Conservation (phyloP, 2,113 vertebrate genomes). For the Fregetta grallaria region DNA sequence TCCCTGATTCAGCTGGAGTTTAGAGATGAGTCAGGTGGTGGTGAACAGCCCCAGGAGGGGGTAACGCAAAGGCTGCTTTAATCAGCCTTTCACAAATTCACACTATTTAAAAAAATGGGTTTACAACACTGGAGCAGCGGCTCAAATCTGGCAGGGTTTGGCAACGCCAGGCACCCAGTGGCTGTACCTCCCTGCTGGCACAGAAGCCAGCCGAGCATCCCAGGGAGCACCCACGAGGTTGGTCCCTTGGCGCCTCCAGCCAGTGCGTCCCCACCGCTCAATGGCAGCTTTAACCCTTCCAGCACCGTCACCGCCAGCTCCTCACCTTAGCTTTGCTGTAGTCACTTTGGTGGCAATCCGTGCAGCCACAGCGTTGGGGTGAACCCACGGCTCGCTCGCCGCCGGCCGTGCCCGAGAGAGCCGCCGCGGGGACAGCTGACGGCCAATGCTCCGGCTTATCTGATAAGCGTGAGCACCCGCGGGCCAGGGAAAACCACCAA, state of each 20-base stretch:
- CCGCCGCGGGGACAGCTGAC: accelerated
- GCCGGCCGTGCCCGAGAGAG: neutral
- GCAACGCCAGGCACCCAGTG: accelerated
- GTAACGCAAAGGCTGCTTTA: neutral
- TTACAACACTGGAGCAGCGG: accelerated
- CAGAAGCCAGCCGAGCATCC: neutral
- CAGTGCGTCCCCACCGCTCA: accelerated
- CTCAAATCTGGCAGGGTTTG: accelerated
- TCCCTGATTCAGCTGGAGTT: neutral
- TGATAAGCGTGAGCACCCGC: accelerated
- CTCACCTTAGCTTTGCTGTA: neutral
- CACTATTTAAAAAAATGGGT: neutral
- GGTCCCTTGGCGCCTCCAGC: neutral
- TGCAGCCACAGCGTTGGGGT: accelerated
- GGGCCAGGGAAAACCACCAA: neutral
- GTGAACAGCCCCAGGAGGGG: neutral
- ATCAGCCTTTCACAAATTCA: neutral
- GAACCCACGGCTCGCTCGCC: accelerated
- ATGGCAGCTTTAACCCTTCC: neutral
- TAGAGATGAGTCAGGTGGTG: neutral
- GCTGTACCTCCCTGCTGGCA: accelerated
- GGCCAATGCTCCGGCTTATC: accelerated
- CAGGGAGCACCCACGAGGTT: neutral
- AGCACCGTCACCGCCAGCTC: accelerated
- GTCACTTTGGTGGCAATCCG: neutral